phyloP scores from a whole-genome alignment of 2,888 invertebrate species.

The Macrosoma leucophasiata region DNA sequence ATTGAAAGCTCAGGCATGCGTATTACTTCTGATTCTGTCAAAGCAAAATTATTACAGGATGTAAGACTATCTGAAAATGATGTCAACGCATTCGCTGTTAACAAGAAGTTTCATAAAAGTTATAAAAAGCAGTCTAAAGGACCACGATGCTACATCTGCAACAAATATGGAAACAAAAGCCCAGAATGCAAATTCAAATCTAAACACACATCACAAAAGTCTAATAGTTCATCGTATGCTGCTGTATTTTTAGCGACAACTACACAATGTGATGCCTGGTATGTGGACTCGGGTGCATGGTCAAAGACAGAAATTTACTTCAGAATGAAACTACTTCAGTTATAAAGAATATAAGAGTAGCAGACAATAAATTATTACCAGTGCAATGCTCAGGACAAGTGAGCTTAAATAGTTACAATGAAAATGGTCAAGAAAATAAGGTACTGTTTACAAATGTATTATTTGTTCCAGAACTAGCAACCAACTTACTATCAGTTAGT shows the following conservation, averaged over 20 bases:
- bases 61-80: slow-evolving; percentile 1
- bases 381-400: slow-evolving; percentile 17
- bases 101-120: slow-evolving; percentile 2
- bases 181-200: slow-evolving; percentile 13
- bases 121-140: slow-evolving; percentile 3
- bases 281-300: slow-evolving; percentile 22
- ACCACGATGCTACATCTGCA: slow-evolving; percentile 3
- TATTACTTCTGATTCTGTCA: slow-evolving; percentile 10
- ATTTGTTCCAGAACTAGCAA: slow-evolving; percentile 17
- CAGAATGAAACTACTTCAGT: slow-evolving; percentile 5
- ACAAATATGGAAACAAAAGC: slow-evolving; percentile 12
- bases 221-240: slow-evolving; percentile 13
- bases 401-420: slow-evolving; percentile 8
- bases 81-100: slow-evolving; percentile 1
- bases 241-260: slow-evolving; percentile 15
- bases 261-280: slow-evolving; percentile 13
- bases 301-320: slow-evolving; percentile 12
- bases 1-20: slow-evolving; percentile 10
- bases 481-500: slow-evolving; percentile 21
- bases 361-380: slow-evolving; percentile 17
- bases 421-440: slow-evolving; percentile 10
- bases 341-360: slow-evolving; percentile 19
- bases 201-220: slow-evolving; percentile 4
- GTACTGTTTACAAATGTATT: slow-evolving; percentile 18
- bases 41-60: slow-evolving; percentile 10